Base-by-base conservation (phyloP, 2,888 invertebrate genomes). In the Eupithecia abbreviata region DNA sequence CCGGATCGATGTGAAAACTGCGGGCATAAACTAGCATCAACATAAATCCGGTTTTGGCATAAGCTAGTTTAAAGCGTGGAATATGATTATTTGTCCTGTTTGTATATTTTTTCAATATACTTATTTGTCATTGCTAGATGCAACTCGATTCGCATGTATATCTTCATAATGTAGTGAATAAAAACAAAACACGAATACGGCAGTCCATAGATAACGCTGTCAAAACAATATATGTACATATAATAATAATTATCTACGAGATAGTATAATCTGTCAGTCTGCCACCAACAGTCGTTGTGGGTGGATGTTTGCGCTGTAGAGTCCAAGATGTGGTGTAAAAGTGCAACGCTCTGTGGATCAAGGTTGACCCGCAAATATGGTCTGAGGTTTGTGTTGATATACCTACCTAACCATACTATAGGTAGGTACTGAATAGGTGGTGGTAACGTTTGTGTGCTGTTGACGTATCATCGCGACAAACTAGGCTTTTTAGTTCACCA, bases 301-400 rank as follows among this genome's bases (percentile, higher is more conserved):
- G 41, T 51, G 58, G 75, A 78, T 71, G 75, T n/a, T 30, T 45
- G 13, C 15, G 18, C 0, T 55, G 18, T 30, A 10, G 41, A 62
- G 18, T 55, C 42, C 58, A 74, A 6, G 43, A 83, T 82, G 83
- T 82, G 75, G 81, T 69, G 51, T 30, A 83, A 73, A 80, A 77
- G 81, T 79, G 77, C 49, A 49, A 71, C 73, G 65, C 72, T 79
- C 70, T 74, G 71, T 74, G 69, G 68, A 9, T 69, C 73, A 42
- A 76, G 69, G 55, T 9, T 77, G 2, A 78, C 75, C 30, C 65
- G 18, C 10, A 71, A 67, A 42, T 71, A 43, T 49, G 41, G 30
- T 43, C 43, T 73, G 2, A 75, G 75, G 73, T 79, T 71, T 77
- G 74, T 75, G 67, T 45, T 30, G 10, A 62, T 30, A 12, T 62